Evolutionary conservation across 2,888 invertebrate species (phyloP).

Genomic region (Corbicula japonica): DNA sequence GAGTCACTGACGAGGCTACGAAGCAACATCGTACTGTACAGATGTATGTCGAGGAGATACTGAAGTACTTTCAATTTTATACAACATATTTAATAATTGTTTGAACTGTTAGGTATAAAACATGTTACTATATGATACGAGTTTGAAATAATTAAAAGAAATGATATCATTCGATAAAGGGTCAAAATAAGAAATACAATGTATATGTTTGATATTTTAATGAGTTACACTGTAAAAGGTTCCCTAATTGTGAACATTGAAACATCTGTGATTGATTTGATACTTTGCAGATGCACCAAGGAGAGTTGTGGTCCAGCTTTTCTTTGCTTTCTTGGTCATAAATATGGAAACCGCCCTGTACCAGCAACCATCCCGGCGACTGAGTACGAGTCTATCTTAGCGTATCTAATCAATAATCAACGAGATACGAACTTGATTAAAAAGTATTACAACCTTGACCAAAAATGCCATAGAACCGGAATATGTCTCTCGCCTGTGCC

Average conservation of each 20-base stretch:
- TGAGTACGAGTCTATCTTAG: constrained; percentile 73
- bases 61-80: constrained; percentile 56
- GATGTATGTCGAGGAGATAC: constrained; percentile 74
- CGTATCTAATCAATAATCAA: constrained; percentile 59
- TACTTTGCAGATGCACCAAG: constrained; percentile 58
- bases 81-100: too few species aligned
- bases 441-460: constrained; percentile 76
- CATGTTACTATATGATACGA: too few species aligned
- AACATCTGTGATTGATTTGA: background rate
- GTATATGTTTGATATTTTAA: too few species aligned
- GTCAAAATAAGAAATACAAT: too few species aligned
- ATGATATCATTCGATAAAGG: too few species aligned
- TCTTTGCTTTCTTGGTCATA: constrained; percentile 78
- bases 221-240: background rate
- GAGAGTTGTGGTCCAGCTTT: constrained; percentile 63
- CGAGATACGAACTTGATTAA: constrained; percentile 69
- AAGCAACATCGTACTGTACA: constrained; percentile 71
- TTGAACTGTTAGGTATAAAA: too few species aligned
- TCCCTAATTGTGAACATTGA: background rate
- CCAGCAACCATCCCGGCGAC: constrained; percentile 73
- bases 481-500: constrained; percentile 73
- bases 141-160: too few species aligned
- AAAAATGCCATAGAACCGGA: constrained; percentile 74
- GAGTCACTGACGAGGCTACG: constrained; percentile 68
- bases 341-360: constrained; percentile 81